These are phyloP conservation scores for Hydrozoanthus tunicans DNA, from an alignment of 64 coral and sea anemone species.

Conservation along the genomic window DNA sequence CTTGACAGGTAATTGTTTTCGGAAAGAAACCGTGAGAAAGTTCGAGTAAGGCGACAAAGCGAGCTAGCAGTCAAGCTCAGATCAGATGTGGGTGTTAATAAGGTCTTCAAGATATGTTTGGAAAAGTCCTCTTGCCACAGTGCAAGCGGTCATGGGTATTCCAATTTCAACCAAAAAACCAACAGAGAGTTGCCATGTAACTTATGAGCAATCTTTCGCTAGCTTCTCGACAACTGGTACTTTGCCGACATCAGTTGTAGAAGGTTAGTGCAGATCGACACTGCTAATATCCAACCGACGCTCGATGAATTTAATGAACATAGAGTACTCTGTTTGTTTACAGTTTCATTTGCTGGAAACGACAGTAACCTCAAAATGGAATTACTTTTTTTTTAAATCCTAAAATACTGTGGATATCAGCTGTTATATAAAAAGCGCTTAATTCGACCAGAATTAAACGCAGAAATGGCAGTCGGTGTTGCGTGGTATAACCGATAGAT, in stretches of 20 bases:
- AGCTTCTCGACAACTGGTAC: conserved; percentile 56
- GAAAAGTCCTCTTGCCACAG: neutral
- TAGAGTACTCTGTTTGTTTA: too few relatives aligned
- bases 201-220: conserved; percentile 49
- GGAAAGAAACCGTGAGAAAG: neutral
- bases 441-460: too few relatives aligned
- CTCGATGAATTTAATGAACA: too few relatives aligned
- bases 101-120: neutral
- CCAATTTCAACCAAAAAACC: conserved; percentile 40
- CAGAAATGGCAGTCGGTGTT: too few relatives aligned
- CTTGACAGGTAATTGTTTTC: neutral
- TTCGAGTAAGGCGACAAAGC: neutral
- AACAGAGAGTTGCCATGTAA: neutral
- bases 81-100: neutral
- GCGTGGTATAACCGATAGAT: too few relatives aligned
- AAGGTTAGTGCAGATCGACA: conserved; percentile 23
- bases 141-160: conserved; percentile 14
- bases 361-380: too few relatives aligned
- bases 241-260: conserved; percentile 1
- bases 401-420: too few relatives aligned
- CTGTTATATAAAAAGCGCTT: too few relatives aligned
- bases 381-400: too few relatives aligned
- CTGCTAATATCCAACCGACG: too few relatives aligned
- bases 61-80: neutral
- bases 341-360: too few relatives aligned